These are phyloP conservation scores for Sepioteuthis lessoniana DNA, from an alignment of 2,888 invertebrate species.

Conservation along the genomic window DNA sequence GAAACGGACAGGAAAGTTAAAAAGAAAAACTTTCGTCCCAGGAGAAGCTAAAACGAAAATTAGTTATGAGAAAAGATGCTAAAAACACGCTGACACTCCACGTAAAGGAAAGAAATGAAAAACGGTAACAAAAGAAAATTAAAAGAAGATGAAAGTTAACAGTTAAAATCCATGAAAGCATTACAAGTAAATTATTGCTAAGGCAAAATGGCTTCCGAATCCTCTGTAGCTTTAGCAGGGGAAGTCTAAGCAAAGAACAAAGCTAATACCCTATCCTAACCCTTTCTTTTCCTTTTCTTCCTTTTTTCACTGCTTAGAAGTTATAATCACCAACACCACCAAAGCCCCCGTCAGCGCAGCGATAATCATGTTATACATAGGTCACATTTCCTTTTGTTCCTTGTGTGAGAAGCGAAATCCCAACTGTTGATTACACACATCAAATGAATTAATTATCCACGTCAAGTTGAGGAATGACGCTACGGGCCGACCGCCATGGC, in stretches of 20 bases:
- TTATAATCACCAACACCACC: neutral
- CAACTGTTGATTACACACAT: slow-evolving; percentile 23
- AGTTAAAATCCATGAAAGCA: neutral
- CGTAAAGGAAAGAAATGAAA: neutral
- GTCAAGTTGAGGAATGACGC: neutral
- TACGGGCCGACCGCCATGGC: neutral
- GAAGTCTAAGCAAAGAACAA: slow-evolving; percentile 18
- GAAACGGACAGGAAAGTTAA: neutral
- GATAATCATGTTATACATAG: slow-evolving; percentile 23
- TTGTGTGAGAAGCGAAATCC: slow-evolving; percentile 33
- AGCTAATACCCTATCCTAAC: neutral
- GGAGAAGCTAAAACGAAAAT: neutral
- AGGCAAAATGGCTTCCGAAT: neutral
- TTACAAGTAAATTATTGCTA: neutral
- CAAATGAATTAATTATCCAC: slow-evolving; percentile 33
- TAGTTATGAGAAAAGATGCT: neutral
- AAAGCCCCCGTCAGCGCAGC: neutral
- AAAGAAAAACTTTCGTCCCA: neutral
- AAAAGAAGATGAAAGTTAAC: neutral
- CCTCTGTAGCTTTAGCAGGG: neutral
- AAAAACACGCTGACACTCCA: neutral
- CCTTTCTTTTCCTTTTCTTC: neutral
- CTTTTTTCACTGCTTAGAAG: neutral
- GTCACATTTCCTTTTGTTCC: slow-evolving; percentile 12
- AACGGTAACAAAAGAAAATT: neutral